Percentiles rank a stretch among this genome's conserved stretches.
Evolutionary conservation across 2,888 invertebrate species (phyloP).

Genomic region (Neria commutata): DNA sequence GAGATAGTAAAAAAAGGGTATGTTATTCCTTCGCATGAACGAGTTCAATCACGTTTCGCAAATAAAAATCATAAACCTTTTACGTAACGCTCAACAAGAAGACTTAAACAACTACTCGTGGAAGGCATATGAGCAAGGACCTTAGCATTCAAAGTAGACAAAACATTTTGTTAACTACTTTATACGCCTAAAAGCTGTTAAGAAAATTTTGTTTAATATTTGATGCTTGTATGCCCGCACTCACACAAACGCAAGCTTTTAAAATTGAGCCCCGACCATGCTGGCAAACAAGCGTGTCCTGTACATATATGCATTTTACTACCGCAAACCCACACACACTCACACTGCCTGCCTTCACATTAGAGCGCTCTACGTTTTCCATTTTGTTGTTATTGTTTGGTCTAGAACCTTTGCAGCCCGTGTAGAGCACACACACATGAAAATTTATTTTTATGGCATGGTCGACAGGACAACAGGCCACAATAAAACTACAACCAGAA

Average conservation of each 20-base stretch:
- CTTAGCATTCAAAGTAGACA: neutral
- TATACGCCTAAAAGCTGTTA: neutral
- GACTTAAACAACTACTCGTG: too few species aligned
- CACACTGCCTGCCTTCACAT: too few species aligned
- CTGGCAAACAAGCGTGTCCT: neutral
- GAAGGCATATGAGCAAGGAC: too few species aligned
- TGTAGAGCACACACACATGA: constrained; percentile 28
- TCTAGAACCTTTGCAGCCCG: too few species aligned
- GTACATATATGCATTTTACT: constrained; percentile 15
- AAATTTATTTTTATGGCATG: constrained; percentile 33
- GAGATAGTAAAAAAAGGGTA: too few species aligned
- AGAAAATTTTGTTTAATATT: too few species aligned
- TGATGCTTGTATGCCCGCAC: too few species aligned
- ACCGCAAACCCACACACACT: too few species aligned
- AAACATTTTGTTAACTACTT: neutral
- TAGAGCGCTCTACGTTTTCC: constrained; percentile 9
- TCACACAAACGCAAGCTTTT: too few species aligned
- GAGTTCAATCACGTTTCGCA: neutral
- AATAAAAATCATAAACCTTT: constrained; percentile 2
- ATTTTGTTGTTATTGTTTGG: constrained; percentile 9
- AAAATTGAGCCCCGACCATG: too few species aligned
- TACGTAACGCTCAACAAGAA: too few species aligned
- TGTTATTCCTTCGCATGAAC: too few species aligned
- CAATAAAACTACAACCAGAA: neutral
- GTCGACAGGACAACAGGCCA: constrained; percentile 13